A percentile compares a stretch with the other conserved stretches of the same genome.
phyloP scores from a whole-genome alignment of 1,140 invertebrate genomes.

The Magallana angulata region DNA sequence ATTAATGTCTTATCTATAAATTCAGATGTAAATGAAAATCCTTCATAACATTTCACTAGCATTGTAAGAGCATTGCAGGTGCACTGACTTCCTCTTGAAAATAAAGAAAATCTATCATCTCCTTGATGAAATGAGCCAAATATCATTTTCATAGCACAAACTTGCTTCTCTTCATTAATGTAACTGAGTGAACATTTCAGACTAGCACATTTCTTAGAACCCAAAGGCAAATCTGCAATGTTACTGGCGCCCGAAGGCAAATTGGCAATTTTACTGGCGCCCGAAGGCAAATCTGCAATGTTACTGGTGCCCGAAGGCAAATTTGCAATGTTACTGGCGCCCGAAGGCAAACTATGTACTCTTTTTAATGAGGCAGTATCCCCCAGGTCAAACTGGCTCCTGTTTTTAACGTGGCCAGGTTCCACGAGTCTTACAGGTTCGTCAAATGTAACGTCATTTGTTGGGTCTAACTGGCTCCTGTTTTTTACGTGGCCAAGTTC shows the following conservation, averaged over 20 bases:
- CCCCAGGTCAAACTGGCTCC: neutral
- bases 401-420: neutral
- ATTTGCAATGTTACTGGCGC: neutral
- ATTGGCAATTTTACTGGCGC: neutral
- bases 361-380: neutral
- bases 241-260: neutral
- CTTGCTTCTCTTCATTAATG: too few relatives aligned
- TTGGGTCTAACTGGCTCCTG: neutral
- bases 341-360: neutral
- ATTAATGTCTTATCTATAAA: constrained; percentile 35
- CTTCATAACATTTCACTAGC: neutral
- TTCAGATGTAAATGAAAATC: neutral
- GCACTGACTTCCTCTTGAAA: constrained; percentile 52
- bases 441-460: neutral
- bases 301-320: neutral
- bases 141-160: too few relatives aligned
- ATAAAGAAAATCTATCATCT: neutral
- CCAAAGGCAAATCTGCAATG: neutral
- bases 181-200: too few relatives aligned
- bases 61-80: constrained; percentile 48
- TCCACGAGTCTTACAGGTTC: neutral
- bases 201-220: too few relatives aligned
- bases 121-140: neutral
- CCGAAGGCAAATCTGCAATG: neutral
- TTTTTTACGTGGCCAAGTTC: neutral